Base-by-base conservation (phyloP, 2,888 invertebrate species). In the Eledone cirrhosa region DNA sequence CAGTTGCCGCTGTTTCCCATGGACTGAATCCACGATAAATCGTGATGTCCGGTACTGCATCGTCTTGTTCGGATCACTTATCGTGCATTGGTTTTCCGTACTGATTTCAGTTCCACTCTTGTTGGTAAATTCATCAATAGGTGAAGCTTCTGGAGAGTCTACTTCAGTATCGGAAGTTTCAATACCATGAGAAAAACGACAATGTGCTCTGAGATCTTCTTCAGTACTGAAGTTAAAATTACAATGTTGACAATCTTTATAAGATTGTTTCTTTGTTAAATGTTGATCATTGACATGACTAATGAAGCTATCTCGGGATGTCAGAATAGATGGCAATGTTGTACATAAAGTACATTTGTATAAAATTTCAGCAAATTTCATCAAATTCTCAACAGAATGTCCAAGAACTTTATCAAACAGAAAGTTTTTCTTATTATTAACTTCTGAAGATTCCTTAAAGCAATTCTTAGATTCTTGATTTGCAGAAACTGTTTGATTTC, bases 321-420 rank as follows among this genome's bases (percentile, higher is more conserved):
- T 86, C 27, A 87, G 74, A 77, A 88, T 86, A 11, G 85, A 86
- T 3, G 88, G 87, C 76, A 87, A 79, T 11, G 84, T 82, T 4
- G 84, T 86, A 77, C 88, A 88, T 29, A 88, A 79, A 3, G 85
- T 85, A 79, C 88, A 88, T 72, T 88, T 88, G 83, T 87, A 87
- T n/a, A 87, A 80, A 31, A 87, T 81, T 79, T 87, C 87, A 0
- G 88, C 87, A 83, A 85, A 87, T 69, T 82, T 81, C 84, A 85
- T 82, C 48, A 85, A 77, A 48, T 84, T 82, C 48, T 83, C 82
- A 75, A 78, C 27, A n/a, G 76, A 76, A 22, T 14, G 41, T 48
- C 27, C 76, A 2, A 76, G 29, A 48, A 22, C 48, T 16, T 76
- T 76, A 19, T 48, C 76, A 27, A 76, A 16, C 7, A 76, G 48